phyloP scores from a whole-genome alignment of 2,113 vertebrate species.

The Clarias magur region DNA sequence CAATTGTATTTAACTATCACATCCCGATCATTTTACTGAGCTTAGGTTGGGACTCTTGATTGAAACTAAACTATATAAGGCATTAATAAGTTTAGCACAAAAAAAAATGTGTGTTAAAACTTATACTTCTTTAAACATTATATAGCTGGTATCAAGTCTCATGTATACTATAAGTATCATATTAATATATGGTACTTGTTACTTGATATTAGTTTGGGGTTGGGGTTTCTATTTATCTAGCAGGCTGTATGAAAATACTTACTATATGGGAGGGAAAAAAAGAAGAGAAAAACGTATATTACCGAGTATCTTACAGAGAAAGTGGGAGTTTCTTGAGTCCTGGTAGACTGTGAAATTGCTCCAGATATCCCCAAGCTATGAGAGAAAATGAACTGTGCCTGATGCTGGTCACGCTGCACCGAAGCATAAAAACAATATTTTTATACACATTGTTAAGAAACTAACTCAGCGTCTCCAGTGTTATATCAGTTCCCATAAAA shows the following conservation, averaged over 20 bases:
- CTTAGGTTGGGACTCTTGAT: neutral
- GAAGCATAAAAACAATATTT: slow-evolving; percentile 24
- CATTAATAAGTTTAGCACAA: neutral
- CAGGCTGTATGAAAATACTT: slow-evolving; percentile 6
- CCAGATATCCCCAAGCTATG: slow-evolving; percentile 5
- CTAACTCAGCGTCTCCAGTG: neutral
- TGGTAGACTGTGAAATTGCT: slow-evolving; percentile 11
- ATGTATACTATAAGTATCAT: too few relatives aligned
- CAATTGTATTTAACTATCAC: slow-evolving; percentile 2
- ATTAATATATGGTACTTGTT: neutral
- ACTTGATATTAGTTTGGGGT: neutral
- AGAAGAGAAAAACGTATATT: neutral
- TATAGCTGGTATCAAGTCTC: neutral
- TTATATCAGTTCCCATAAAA: neutral
- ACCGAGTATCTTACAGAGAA: neutral
- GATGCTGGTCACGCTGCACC: slow-evolving; percentile 23
- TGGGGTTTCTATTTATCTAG: neutral
- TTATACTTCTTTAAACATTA: neutral
- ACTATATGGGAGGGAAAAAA: neutral
- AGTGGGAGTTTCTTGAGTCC: neutral
- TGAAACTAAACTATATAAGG: slow-evolving; percentile 6
- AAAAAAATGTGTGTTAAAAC: neutral
- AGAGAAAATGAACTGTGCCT: slow-evolving; percentile 27
- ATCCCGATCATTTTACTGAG: slow-evolving; percentile 7
- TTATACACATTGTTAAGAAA: slow-evolving; percentile 7